Evolutionary conservation across 2,888 invertebrate genomes (phyloP).

Genomic region (Cryptosula pallasiana): DNA sequence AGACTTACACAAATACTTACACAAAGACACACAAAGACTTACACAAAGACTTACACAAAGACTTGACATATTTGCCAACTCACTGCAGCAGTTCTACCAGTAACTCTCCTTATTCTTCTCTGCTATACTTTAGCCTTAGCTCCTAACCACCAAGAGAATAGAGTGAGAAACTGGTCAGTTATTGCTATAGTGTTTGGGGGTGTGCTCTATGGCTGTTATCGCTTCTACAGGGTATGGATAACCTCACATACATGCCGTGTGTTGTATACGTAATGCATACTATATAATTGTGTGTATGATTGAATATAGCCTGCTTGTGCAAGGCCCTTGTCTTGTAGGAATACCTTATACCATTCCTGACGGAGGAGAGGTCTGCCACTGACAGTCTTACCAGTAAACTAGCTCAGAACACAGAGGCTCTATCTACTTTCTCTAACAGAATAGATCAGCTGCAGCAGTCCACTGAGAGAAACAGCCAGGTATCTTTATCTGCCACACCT

Average conservation of each 20-base stretch:
- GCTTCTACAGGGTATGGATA: background rate
- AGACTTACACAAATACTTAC: too few species aligned
- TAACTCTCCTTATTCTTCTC: too few species aligned
- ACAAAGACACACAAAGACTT: too few species aligned
- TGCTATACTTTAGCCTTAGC: background rate
- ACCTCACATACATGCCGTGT: background rate
- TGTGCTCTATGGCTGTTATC: background rate
- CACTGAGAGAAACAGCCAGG: background rate
- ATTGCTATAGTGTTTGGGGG: background rate
- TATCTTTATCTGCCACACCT: background rate
- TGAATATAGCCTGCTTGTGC: too few species aligned
- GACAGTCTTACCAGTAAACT: background rate
- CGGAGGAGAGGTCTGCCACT: background rate
- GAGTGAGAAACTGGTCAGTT: background rate
- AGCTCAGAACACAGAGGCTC: background rate
- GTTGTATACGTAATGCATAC: too few species aligned
- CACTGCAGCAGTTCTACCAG: too few species aligned
- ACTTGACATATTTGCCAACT: too few species aligned
- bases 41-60: too few species aligned
- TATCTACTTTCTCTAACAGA: background rate
- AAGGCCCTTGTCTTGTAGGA: background rate
- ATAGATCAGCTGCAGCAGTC: slow-evolving; percentile 1
- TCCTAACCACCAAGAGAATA: background rate
- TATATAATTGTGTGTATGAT: too few species aligned
- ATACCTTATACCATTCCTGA: background rate